Conservation (phyloP, 37 sponge, comb jelly and placozoan species). For the Hexactinellida sp. region DNA sequence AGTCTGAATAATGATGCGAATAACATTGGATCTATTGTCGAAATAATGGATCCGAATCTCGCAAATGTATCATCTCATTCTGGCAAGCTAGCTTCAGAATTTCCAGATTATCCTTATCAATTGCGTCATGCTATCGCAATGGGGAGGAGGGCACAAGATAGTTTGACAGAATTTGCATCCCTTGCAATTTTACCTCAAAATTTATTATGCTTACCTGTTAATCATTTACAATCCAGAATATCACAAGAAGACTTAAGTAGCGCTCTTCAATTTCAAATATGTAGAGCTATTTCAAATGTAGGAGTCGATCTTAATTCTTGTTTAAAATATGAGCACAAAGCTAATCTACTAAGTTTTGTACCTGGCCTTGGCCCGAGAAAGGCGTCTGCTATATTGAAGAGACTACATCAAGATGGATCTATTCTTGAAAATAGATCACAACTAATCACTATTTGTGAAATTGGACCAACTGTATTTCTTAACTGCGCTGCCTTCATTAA, state of each 20-base stretch:
- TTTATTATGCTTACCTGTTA: not conserved
- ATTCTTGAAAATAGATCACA: conserved; percentile 71
- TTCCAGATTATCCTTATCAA: conserved; percentile 57
- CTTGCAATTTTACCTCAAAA: conserved; percentile 20
- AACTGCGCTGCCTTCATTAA: conserved; percentile 89
- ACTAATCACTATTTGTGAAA: conserved; percentile 67
- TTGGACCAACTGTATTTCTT: conserved; percentile 82
- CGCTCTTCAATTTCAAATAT: conserved; percentile 52
- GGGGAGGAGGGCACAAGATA: conserved; percentile 67
- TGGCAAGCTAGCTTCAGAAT: conserved; percentile 36
- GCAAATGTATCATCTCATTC: conserved; percentile 53
- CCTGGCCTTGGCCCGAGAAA: conserved; percentile 93
- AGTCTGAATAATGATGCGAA: not conserved
- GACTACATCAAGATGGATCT: conserved; percentile 59
- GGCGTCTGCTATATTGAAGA: conserved; percentile 67
- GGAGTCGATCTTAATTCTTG: conserved; percentile 82
- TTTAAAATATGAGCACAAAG: conserved; percentile 55
- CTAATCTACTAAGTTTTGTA: conserved; percentile 51
- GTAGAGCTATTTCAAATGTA: conserved; percentile 56
- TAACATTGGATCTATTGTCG: conserved; percentile 13
- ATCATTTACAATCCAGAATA: conserved; percentile 4
- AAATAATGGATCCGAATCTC: conserved; percentile 47
- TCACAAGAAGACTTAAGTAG: conserved; percentile 38
- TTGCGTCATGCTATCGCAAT: conserved; percentile 67
- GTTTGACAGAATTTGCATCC: conserved; percentile 64